phyloP scores from a whole-genome alignment of 2,113 vertebrate genomes.

The Nibea albiflora region DNA sequence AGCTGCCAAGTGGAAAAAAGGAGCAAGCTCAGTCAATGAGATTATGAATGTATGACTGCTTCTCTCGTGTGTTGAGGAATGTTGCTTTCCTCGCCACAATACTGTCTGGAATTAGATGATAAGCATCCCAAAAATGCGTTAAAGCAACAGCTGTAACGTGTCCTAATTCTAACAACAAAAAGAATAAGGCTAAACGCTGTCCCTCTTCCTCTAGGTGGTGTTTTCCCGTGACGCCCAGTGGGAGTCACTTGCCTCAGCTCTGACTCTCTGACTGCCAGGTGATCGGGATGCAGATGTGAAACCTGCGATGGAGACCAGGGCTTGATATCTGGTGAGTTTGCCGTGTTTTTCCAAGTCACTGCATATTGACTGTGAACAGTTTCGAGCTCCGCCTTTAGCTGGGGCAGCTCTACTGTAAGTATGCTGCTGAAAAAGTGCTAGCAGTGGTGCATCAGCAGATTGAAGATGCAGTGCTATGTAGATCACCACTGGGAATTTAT shows the following conservation, averaged over 20 bases:
- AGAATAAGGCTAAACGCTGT: not conserved
- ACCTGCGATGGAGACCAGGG: conserved; percentile 76
- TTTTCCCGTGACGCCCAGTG: conserved; percentile 34
- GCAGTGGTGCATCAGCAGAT: conserved; percentile 64
- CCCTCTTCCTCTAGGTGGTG: conserved; percentile 58
- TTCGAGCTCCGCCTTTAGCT: conserved; percentile 27
- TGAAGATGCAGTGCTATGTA: conserved; percentile 49
- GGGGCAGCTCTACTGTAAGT: conserved; percentile 28
- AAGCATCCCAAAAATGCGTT: conserved; percentile 22
- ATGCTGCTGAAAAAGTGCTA: conserved; percentile 45
- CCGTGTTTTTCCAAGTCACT: conserved; percentile 43
- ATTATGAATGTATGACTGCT: conserved; percentile 76
- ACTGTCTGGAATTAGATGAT: conserved; percentile 35
- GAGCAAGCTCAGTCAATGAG: conserved; percentile 71
- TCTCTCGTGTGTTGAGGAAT: conserved; percentile 62
- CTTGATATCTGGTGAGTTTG: conserved; percentile 83
- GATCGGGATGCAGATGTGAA: conserved; percentile 72
- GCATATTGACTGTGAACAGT: conserved; percentile 30
- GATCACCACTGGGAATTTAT: conserved; percentile 52
- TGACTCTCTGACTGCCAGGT: conserved; percentile 37
- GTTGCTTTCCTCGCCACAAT: conserved; percentile 37
- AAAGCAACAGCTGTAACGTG: not conserved
- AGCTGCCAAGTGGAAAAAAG: conserved; percentile 76
- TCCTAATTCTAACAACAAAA: conserved; percentile 3
- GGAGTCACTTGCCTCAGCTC: conserved; percentile 31